Base-by-base conservation (phyloP, 2,888 invertebrate genomes). In the Ethmia dodecea region DNA sequence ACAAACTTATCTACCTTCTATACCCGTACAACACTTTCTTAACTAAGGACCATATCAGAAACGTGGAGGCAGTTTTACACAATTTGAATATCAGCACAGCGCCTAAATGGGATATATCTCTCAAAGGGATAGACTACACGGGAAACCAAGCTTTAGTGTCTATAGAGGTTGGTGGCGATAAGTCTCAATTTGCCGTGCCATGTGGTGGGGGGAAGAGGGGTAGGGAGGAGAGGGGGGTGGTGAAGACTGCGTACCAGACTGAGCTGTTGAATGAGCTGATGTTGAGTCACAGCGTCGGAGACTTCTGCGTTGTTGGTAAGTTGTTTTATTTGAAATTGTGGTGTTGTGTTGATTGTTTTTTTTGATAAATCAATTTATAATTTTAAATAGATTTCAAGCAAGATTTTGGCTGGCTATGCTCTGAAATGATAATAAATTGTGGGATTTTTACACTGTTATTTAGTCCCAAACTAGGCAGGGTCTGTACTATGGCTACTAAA, bases 21-120 rank as follows among this genome's bases (percentile, higher is more conserved):
- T 98, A 98, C 71, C 98, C 98, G 0, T 94, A 94, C 66, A 89
- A 91, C 49, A 83, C 90, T 2, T 92, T 97, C 66, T 74, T 97
- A 34, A 88, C 89, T n/a, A 89, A 90, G 56, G 96, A 97, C 31
- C 93, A 93, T 14, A 86, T 89, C 31, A 88, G 88, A 34, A 91
- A 93, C 10, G 90, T 97, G 0, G 89, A 92, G 55, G 89, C 89
- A 11, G 89, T 96, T 1, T 69, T 96, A 11, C 77, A 88, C 6
- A 91, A 90, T 10, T 88, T 95, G 18, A 87, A 89, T 13, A 62
- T 83, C 3, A 67, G 78, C 6, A 71, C 70, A 1, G 51, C 43
- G 3, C 60, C 77, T 0, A 55, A 62, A 42, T 75, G 68, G 49
- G 47, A 53, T 3, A 59, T 71, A 31, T 40, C 52, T 1, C 50